Base-by-base conservation (phyloP, 2,888 invertebrate species). In the Platycheirus albimanus region DNA sequence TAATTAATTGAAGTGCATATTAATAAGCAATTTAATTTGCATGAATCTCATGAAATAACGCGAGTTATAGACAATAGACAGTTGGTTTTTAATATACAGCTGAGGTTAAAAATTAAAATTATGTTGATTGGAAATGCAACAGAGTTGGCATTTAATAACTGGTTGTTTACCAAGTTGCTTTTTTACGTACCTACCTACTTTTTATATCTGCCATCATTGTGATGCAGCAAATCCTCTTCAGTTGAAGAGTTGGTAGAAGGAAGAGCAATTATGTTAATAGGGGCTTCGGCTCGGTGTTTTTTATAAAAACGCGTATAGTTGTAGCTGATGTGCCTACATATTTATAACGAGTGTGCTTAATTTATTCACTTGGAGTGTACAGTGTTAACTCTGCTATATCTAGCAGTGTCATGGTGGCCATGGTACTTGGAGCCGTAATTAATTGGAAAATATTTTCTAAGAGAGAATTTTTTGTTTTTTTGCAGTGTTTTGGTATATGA, bases 191-290 rank as follows among this genome's bases (percentile, higher is more conserved):
- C 13, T 19, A 0, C 13, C 8, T 30, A 13, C 36, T 8, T 47
- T 0, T 1, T 36, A 0, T 45, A 6, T 30, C 13, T 47, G 10
- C 20, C 8, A 15, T 64, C 30, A n/a, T n/a, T n/a, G 64, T 61
- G 47, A 52, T 58, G 61, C 51, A 66, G 58, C 24, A 33, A 51
- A 63, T 36, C 33, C 63, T 72, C 77, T 63, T 72, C 47, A 58
- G 51, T 24, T 8, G 30, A n/a, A n/a, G 28, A 41, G 51, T 38
- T 66, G 63, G 56, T 33, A 11, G 6, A 69, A n/a, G n/a, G 51
- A 71, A 38, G 54, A 67, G 67, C 63, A 77, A 81, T 81, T 81
- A 81, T 81, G 71, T 71, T 72, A 83, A 83, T 83, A 71, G 71
- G 63, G 54, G n/a, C n/a, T n/a, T n/a, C n/a, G 70, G 81, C 56